Percentiles rank a stretch among this genome's conserved stretches.
Evolutionary conservation across 2,113 vertebrate species (phyloP).

Genomic region (human (Homo sapiens)): GRCh38 chr5:79079001-79079500

Average conservation of each 20-base stretch:
- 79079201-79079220: background rate
- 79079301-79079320: background rate
- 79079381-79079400: slow-evolving; percentile 93
- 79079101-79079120: background rate
- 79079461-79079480: slow-evolving; percentile 78
- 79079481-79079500: slow-evolving; percentile 77
- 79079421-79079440: slow-evolving; percentile 96
- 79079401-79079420: slow-evolving; percentile 96
- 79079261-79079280: background rate
- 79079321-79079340: slow-evolving; percentile 3
- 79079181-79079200: background rate
- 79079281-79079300: background rate
- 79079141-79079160: background rate
- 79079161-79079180: background rate
- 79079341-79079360: slow-evolving; percentile 10
- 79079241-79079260: background rate
- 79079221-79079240: background rate
- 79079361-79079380: slow-evolving; percentile 93
- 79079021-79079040: background rate
- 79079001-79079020: background rate
- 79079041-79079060: background rate
- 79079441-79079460: slow-evolving; percentile 94
- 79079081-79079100: background rate
- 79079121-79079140: background rate
- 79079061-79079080: background rate